A percentile compares a stretch with the other conserved stretches of the same genome.
These are phyloP conservation scores for Picus viridis DNA, from an alignment of 2,797 vertebrate genomes.

Conservation along the genomic window DNA sequence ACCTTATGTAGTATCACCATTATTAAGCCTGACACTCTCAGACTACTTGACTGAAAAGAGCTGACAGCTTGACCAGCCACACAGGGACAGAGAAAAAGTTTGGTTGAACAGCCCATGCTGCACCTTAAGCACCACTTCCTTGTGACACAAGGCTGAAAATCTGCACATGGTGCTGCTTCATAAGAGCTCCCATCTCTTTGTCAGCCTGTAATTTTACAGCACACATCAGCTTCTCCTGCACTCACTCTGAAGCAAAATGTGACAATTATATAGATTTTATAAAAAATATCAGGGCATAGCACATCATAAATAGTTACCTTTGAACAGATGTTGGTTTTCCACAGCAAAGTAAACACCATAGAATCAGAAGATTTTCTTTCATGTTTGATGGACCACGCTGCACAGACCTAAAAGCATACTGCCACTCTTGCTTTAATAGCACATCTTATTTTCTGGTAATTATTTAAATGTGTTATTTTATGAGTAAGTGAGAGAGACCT, in stretches of 20 bases:
- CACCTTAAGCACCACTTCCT: neutral
- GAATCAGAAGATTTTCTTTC: neutral
- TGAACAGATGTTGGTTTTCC: neutral
- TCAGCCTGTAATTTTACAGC: neutral
- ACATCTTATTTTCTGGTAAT: neutral
- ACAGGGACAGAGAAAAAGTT: neutral
- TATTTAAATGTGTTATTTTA: conserved; percentile 38
- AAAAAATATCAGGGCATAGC: neutral
- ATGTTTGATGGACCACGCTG: neutral
- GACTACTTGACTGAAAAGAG: neutral
- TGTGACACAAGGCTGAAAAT: neutral
- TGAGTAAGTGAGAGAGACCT: conserved; percentile 14
- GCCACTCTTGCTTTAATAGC: neutral
- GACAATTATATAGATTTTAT: neutral
- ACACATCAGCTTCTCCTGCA: neutral
- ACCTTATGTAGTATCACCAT: rapidly evolving
- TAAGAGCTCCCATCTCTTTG: neutral
- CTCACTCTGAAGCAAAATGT: neutral
- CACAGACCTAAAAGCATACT: neutral
- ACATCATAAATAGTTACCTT: neutral
- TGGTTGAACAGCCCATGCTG: rapidly evolving
- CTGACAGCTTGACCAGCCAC: neutral
- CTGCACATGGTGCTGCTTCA: neutral
- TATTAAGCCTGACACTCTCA: neutral
- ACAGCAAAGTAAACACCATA: neutral